Conservation (phyloP, 2,113 vertebrate genomes). For the Pseudopipra pipra region DNA sequence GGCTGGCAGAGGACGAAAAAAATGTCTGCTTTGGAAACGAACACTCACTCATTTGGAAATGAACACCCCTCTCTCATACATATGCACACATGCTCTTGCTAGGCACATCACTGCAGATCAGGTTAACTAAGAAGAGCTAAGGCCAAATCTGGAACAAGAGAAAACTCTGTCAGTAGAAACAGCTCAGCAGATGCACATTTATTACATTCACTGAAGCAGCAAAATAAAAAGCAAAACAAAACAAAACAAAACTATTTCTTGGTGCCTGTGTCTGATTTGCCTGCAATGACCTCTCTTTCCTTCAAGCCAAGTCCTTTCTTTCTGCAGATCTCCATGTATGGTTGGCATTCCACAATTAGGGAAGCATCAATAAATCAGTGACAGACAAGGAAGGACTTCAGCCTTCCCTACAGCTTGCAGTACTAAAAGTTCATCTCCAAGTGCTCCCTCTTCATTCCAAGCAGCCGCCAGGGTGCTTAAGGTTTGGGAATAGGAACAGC, state of each 20-base stretch:
- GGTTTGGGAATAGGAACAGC: not conserved
- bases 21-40: conserved; percentile 49
- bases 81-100: not conserved
- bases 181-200: conserved; percentile 16
- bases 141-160: conserved; percentile 47
- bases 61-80: not conserved
- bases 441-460: conserved; percentile 20
- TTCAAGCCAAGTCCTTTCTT: conserved; percentile 42
- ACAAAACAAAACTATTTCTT: conserved; percentile 15
- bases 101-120: conserved; percentile 12
- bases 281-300: conserved; percentile 48
- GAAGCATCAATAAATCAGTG: conserved; percentile 48
- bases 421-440: conserved; percentile 38
- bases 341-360: conserved; percentile 40
- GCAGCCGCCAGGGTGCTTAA: not conserved
- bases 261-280: conserved; percentile 47
- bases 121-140: conserved; percentile 32
- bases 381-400: not conserved
- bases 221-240: not conserved
- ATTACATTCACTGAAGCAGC: conserved; percentile 41
- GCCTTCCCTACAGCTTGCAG: not conserved
- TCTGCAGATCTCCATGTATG: conserved; percentile 54
- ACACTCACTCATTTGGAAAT: conserved; percentile 37
- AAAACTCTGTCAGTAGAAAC: conserved; percentile 35
- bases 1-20: conserved; percentile 54